Evolutionary conservation across 2,113 vertebrate genomes (phyloP).

Genomic region (Passerina amoena): DNA sequence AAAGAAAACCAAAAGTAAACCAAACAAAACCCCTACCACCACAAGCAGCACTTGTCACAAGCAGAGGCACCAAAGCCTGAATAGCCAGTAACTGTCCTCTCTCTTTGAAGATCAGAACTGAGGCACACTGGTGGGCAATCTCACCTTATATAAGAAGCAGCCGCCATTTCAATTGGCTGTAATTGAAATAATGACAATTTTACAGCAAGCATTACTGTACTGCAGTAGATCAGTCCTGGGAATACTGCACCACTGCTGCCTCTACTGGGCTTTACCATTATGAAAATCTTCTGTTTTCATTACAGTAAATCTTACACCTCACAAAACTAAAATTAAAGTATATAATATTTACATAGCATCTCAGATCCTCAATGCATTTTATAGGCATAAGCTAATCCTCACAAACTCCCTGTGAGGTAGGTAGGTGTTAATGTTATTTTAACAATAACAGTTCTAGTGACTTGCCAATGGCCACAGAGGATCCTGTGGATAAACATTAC

Average conservation of each 20-base stretch:
- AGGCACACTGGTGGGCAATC: constrained; percentile 19
- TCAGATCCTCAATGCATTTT: constrained; percentile 27
- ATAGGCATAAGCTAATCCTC: constrained; percentile 47
- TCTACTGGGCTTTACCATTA: neutral
- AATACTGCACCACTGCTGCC: neutral
- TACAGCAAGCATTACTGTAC: neutral
- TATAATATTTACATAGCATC: constrained; percentile 42
- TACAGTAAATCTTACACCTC: constrained; percentile 39
- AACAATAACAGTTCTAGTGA: neutral
- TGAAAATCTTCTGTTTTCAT: neutral
- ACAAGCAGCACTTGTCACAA: neutral
- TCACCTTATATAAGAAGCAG: neutral
- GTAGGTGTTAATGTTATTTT: neutral
- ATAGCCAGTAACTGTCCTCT: neutral
- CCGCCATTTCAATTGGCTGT: neutral
- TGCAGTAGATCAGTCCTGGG: neutral
- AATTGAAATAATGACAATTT: neutral
- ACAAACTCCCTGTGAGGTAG: constrained; percentile 67
- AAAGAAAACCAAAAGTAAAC: neutral
- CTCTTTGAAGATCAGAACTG: neutral
- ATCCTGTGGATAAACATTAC: constrained; percentile 29
- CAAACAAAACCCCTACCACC: neutral
- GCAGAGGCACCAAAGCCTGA: constrained; percentile 5
- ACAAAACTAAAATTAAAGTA: constrained; percentile 30
- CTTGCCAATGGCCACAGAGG: neutral